phyloP scores from a whole-genome alignment of 2,113 vertebrate species.

The Zosterops borbonicus region DNA sequence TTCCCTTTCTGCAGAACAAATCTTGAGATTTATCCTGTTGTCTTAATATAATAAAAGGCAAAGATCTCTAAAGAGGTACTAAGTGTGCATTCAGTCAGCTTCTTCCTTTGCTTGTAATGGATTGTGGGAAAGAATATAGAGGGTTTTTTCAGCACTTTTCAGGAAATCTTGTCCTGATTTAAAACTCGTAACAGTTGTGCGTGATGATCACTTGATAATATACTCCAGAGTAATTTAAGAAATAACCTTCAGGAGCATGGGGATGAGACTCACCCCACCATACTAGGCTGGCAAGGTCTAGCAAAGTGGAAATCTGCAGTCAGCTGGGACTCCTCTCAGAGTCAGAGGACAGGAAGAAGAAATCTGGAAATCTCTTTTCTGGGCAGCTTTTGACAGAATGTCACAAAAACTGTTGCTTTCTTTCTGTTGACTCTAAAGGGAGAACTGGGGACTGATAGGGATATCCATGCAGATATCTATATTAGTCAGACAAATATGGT shows the following conservation, averaged over 20 bases:
- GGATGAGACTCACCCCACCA: neutral
- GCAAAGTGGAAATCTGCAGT: neutral
- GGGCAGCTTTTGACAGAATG: fast-evolving
- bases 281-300: neutral
- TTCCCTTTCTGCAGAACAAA: neutral
- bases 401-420: neutral
- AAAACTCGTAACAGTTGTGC: fast-evolving
- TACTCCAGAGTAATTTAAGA: neutral
- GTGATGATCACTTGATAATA: neutral
- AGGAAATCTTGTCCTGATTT: neutral
- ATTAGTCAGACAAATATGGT: neutral
- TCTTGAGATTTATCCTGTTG: neutral
- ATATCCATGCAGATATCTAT: neutral
- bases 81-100: neutral
- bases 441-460: neutral
- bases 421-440: neutral
- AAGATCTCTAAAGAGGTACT: neutral
- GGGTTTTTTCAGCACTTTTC: neutral
- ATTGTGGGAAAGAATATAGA: neutral
- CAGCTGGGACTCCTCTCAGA: neutral
- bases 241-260: neutral
- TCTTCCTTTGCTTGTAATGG: neutral
- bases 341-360: neutral
- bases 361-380: neutral
- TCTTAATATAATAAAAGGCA: neutral